Percentiles rank a stretch among this genome's conserved stretches.
phyloP scores from a whole-genome alignment of 1,140 invertebrate genomes.

The Cotesia chilonis region DNA sequence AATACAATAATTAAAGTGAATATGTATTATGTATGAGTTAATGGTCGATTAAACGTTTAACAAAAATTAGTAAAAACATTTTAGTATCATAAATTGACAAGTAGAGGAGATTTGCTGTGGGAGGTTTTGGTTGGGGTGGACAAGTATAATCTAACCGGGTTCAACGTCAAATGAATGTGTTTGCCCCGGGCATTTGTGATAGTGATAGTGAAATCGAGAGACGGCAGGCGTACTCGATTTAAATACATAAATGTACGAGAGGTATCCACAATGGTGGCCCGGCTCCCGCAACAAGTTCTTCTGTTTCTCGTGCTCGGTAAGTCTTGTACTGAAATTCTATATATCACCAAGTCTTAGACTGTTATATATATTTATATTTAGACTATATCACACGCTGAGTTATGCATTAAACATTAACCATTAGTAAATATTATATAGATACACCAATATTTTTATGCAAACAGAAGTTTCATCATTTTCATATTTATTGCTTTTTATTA shows the following conservation, averaged over 20 bases:
- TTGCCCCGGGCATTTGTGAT: constrained; percentile 49
- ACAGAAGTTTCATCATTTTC: no score
- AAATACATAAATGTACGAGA: constrained; percentile 60
- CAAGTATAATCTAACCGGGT: constrained; percentile 33
- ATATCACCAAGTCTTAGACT: background rate
- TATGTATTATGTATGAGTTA: no score
- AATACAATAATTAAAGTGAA: no score
- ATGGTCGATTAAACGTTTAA: background rate
- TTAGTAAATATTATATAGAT: no score
- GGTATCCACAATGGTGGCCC: constrained; percentile 60
- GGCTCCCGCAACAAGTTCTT: constrained; percentile 62
- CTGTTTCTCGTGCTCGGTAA: constrained; percentile 62
- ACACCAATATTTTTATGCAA: no score
- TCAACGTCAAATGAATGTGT: constrained; percentile 55
- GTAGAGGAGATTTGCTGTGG: background rate
- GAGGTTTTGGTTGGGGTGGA: constrained; percentile 2
- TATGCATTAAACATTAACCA: background rate
- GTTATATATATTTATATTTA: constrained; percentile 11
- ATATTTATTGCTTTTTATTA: no score
- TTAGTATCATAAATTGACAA: background rate
- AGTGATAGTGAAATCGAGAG: constrained; percentile 51
- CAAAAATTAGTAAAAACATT: background rate
- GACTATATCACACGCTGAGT: background rate
- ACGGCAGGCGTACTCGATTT: constrained; percentile 53
- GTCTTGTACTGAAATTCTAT: constrained; percentile 47